Base-by-base conservation (phyloP, 2,797 vertebrate species). In the Clarias pachynema region DNA sequence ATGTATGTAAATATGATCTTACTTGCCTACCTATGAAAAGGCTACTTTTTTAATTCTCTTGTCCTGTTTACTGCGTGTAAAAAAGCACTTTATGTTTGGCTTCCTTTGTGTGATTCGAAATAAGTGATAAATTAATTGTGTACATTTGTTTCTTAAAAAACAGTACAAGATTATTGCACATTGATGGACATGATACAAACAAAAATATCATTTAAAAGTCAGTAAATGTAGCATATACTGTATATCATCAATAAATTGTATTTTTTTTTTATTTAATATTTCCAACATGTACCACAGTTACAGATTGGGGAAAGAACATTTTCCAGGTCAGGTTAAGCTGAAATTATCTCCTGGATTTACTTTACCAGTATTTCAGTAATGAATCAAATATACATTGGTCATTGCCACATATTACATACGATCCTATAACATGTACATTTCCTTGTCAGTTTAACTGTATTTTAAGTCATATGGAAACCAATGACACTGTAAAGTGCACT, bases 161-260 rank as follows among this genome's bases (percentile, higher is more conserved):
- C 34, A 24, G 37, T 56, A 29, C 24, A 75, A 75, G 6, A 7
- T 49, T 53, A 56, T 16, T 56, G 72, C 16, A 57, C 18, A 77
- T 20, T 3, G 8, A 44, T 56, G 7, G 24, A 73, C 70, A 73
- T 53, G n/a, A 57, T 57, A 57, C 73, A 53, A 53, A 53, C 16
- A 31, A 31, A 56, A 20, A 57, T 26, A 18, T 15, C 1, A 3
- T 24, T n/a, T 26, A 49, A 44, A 73, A 8, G 12, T 73, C 40
- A 73, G 40, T 49, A 44, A 49, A 2, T 2, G 8, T 29, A 74
- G 24, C 24, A 44, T 53, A 40, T 83, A 53, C 49, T 14, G 49
- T 53, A 59, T 81, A 40, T 16, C 24, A 83, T 29, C 29, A 86
- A 81, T 86, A 84, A 59, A 84, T 70, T 53, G 22, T 68, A 37